phyloP scores from a whole-genome alignment of 1,140 invertebrate species.

The Anagrus nilaparvatae region DNA sequence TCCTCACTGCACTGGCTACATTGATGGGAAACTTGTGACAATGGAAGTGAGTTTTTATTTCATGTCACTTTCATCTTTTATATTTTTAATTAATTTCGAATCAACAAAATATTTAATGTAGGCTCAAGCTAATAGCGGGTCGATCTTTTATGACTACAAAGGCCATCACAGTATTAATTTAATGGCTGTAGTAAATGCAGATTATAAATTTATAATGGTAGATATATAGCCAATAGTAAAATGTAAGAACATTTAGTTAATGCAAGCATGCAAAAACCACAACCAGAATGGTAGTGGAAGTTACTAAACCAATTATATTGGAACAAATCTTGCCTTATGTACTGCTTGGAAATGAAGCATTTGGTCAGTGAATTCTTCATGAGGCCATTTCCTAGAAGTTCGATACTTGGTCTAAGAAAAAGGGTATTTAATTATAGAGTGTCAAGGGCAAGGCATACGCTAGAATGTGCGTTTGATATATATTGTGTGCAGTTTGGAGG shows the following conservation, averaged over 20 bases:
- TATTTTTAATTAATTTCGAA: not conserved
- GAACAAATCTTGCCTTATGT: constrained; percentile 30
- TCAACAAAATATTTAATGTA: constrained; percentile 11
- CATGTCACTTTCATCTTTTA: too few species aligned
- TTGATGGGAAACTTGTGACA: too few species aligned
- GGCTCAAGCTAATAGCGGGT: constrained; percentile 23
- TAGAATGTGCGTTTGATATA: constrained; percentile 43
- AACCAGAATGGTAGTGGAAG: too few species aligned
- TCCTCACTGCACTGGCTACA: too few species aligned
- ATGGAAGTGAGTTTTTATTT: too few species aligned
- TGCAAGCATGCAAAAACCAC: constrained; percentile 4
- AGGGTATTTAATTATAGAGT: constrained; percentile 40
- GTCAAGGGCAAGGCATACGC: constrained; percentile 28
- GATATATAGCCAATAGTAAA: constrained; percentile 21
- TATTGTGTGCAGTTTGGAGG: constrained; percentile 29
- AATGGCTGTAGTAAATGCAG: constrained; percentile 30
- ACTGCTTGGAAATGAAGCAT: constrained; percentile 40
- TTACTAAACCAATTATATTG: too few species aligned
- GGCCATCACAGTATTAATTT: constrained; percentile 33
- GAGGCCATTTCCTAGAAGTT: constrained; percentile 25
- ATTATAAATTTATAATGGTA: constrained; percentile 33
- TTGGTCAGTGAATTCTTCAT: constrained; percentile 32
- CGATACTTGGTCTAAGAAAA: constrained; percentile 15
- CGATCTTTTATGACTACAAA: constrained; percentile 37
- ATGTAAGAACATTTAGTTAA: constrained; percentile 5